Evolutionary conservation across 2,113 vertebrate genomes (phyloP), one percentile per base, ranked within the genome.

Genomic region (Lepus europaeus): DNA sequence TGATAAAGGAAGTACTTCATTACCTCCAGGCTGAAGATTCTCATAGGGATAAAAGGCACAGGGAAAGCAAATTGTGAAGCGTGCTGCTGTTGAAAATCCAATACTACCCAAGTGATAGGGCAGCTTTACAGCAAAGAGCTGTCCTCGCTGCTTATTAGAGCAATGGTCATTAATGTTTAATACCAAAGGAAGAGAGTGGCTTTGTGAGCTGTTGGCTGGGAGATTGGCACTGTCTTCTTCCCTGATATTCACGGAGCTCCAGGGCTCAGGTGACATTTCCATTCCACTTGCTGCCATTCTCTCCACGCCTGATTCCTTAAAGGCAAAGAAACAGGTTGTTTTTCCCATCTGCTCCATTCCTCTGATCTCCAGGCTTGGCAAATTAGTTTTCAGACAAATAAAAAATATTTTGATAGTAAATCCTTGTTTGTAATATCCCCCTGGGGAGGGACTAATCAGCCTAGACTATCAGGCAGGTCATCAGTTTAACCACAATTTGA

Each of bases 381-480:
- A 97, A 97, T 98, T 95, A 94, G 95, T 95, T 97, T 97, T 97
- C 97, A 97, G 95, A 94, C 74, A 96, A 97, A 97, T 96, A 97
- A 97, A 97, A 95, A 97, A 97, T 96, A 97, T 97, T 97, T 97
- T 97, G 95, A 95, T 96, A 93, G 93, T 93, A 97, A 96, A 96
- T 94, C 59, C 70, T 97, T 97, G 89, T 97, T 98, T 97, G 87
- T 96, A 97, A 76, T 96, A 90, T 96, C 86, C 73, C 96, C 92
- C 66, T n/a, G 64, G 89, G 76, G 79, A 94, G 77, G 78, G 53
- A 87, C 64, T 83, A 96, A 95, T 97, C 96, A 92, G 90, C 66
- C 80, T 82, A 73, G 69, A 97, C 84, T 95, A 93, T 77, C 95
- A 90, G 61, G 82, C 87, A 87, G 89, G 56, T 56, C 79, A 91